These are phyloP conservation scores for Drosophila niveifrons DNA, from an alignment of 2,888 invertebrate species.

Conservation along the genomic window DNA sequence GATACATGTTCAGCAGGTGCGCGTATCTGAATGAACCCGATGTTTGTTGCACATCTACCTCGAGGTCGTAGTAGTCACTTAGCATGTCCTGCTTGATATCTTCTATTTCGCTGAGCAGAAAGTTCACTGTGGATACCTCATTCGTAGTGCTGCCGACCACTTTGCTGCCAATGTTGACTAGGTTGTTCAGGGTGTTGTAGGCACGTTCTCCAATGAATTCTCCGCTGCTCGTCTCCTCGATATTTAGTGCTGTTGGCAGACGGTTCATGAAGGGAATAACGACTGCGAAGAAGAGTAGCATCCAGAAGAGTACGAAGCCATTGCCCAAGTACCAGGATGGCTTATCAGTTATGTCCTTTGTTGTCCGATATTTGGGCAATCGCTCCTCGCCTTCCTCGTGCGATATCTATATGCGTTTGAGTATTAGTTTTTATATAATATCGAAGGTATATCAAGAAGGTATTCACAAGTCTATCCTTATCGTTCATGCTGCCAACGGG, in stretches of 20 bases:
- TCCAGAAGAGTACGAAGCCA: slow-evolving; percentile 74
- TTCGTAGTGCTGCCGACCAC: slow-evolving; percentile 90
- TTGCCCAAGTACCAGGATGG: slow-evolving; percentile 72
- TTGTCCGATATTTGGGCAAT: neutral
- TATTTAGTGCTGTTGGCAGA: slow-evolving; percentile 68
- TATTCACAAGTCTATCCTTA: slow-evolving; percentile 52
- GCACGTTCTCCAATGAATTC: slow-evolving; percentile 90
- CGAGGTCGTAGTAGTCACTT: slow-evolving; percentile 74
- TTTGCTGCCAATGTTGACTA: slow-evolving; percentile 87
- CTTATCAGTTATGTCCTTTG: neutral
- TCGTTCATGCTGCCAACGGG: slow-evolving; percentile 32
- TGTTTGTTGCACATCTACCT: slow-evolving; percentile 77
- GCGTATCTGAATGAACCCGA: slow-evolving; percentile 75
- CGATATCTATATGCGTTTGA: slow-evolving; percentile 22
- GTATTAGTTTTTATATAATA: slow-evolving; percentile 5
- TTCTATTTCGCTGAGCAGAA: slow-evolving; percentile 80
- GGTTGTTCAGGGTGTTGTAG: slow-evolving; percentile 63
- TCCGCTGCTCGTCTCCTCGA: slow-evolving; percentile 74
- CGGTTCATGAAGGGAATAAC: slow-evolving; percentile 66
- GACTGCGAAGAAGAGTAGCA: slow-evolving; percentile 72
- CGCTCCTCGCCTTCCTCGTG: slow-evolving; percentile 10
- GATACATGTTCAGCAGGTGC: slow-evolving; percentile 77
- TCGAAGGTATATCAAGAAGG: no score
- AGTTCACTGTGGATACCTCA: slow-evolving; percentile 88
- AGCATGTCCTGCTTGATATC: slow-evolving; percentile 68